phyloP scores from a whole-genome alignment of 2,113 vertebrate genomes.

The Semnornis frantzii region DNA sequence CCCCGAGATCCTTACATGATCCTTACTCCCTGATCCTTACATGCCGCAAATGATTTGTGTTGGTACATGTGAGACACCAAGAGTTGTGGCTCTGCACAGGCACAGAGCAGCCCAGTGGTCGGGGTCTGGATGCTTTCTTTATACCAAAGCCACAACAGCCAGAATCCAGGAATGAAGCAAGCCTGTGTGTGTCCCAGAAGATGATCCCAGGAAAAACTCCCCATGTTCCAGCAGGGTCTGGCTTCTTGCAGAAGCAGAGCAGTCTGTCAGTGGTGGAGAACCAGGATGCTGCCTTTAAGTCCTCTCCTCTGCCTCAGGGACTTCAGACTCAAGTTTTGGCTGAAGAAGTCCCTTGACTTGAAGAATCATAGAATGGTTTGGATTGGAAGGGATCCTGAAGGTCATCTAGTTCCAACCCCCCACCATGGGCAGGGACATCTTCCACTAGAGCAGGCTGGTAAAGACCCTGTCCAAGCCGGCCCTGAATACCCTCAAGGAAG shows the following conservation, averaged over 20 bases:
- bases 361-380: not conserved
- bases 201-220: not conserved
- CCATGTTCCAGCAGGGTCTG: not conserved
- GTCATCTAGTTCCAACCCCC: too few species aligned
- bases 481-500: too few species aligned
- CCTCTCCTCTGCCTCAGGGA: not conserved
- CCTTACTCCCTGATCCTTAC: not conserved
- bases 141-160: fast-evolving
- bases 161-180: not conserved
- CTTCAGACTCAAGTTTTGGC: not conserved
- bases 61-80: not conserved
- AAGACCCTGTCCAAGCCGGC: too few species aligned
- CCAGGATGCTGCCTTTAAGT: not conserved
- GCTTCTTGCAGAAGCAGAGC: not conserved
- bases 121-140: not conserved
- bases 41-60: not conserved
- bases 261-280: not conserved
- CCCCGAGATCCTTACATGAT: too few species aligned
- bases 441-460: too few species aligned
- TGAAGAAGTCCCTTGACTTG: not conserved
- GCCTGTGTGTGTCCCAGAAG: not conserved
- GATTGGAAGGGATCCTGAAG: too few species aligned
- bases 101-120: not conserved
- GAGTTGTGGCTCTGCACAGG: not conserved
- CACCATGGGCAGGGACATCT: too few species aligned